Base-by-base conservation (phyloP, 2,888 invertebrate species). In the Drosophila paranaensis region DNA sequence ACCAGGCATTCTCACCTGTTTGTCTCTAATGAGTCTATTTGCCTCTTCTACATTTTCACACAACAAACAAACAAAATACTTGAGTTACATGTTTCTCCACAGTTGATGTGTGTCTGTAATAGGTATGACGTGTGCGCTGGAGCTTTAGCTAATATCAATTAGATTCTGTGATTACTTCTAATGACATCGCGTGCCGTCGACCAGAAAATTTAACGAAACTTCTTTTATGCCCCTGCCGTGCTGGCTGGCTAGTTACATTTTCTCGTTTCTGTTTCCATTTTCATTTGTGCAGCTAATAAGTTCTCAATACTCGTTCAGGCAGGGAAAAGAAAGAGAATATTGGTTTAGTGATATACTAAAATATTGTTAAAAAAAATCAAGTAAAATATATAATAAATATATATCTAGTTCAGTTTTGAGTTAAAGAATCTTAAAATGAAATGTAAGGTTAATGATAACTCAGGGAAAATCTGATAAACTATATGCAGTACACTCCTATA, bases 141-240 rank as follows among this genome's bases (percentile, higher is more conserved):
- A 46, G 20, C 33, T 66, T 46, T 57, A 42, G 25, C 51, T 50
- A 67, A 73, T 73, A 61, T 57, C 66, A 73, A 57, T 73, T 77
- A 83, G 71, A 56, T 74, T 77, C 71, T 51, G 60, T 77, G 71
- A 74, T 77, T 80, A 61, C 72, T 77, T 71, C 69, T 71, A 77
- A 83, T 81, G 78, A 66, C 78, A 83, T 81, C 83, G 80, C 80
- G 80, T 81, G 83, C 74, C 65, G 78, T 65, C 56, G 35, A 14
- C 33, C 45, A 35, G 30, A 39, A 16, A 50, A 60, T 27, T 61
- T 37, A 48, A 39, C 37, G 20, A 25, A 63, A 46, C 57, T 27
- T 27, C 13, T 25, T 16, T 39, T 35, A 39, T 11, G 14, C 27
- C 6, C 1, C 8, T n/a, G 4, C 13, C 54, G 10, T 43, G 10